Percentiles rank a stretch among this genome's conserved stretches.
Conservation (phyloP, 1,140 invertebrate species). For the Lasaia peninsularis region DNA sequence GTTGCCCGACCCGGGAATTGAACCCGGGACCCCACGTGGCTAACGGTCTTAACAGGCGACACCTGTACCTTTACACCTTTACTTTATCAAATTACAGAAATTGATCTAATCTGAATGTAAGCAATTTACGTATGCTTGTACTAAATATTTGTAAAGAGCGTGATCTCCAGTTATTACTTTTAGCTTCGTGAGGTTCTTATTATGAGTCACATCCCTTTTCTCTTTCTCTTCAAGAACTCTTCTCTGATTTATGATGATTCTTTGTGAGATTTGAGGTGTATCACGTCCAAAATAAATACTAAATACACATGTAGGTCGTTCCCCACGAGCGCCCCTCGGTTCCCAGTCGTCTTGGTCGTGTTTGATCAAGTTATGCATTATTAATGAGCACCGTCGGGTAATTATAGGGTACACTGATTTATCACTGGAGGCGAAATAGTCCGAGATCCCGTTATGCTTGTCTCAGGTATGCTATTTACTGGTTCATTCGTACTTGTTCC, state of each 20-base stretch:
- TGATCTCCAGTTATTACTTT: too few relatives aligned
- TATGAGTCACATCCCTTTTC: too few relatives aligned
- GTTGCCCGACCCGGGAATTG: too few relatives aligned
- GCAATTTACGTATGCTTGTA: too few relatives aligned
- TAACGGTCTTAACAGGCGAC: too few relatives aligned
- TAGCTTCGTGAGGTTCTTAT: too few relatives aligned
- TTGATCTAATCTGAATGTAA: too few relatives aligned
- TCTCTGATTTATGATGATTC: not conserved
- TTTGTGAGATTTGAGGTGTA: not conserved
- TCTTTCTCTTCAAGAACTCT: not conserved
- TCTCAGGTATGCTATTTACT: not conserved
- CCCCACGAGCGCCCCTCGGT: constrained; percentile 24
- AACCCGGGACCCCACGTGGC: too few relatives aligned
- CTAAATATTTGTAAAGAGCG: too few relatives aligned
- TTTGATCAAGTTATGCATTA: constrained; percentile 73
- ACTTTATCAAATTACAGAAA: too few relatives aligned
- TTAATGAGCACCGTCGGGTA: constrained; percentile 61
- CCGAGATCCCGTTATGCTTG: not conserved
- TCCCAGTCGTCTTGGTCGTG: constrained; percentile 31
- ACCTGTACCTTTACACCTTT: too few relatives aligned
- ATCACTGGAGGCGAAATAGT: constrained; percentile 33
- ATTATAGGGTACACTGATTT: constrained; percentile 56
- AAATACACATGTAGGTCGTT: constrained; percentile 4
- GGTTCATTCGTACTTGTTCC: not conserved
- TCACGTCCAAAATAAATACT: constrained; percentile 11